Evolutionary conservation across 1,140 invertebrate genomes (phyloP).

Genomic region (Papilio machaon): DNA sequence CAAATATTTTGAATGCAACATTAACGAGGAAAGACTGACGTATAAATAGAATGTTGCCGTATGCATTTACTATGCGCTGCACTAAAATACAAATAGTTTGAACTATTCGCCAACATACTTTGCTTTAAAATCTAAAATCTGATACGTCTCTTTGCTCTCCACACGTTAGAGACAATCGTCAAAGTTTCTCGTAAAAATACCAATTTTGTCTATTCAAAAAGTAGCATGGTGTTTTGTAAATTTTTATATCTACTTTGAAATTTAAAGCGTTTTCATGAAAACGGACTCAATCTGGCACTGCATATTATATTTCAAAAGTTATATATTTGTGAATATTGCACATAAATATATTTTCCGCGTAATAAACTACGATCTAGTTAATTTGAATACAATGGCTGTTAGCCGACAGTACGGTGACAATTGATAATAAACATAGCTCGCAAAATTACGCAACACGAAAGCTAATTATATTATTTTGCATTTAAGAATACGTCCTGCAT

Average conservation of each 20-base stretch:
- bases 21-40: neutral
- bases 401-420: constrained; percentile 29
- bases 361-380: constrained; percentile 33
- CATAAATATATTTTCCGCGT: constrained; percentile 20
- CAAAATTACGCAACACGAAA: constrained; percentile 18
- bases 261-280: too few relatives aligned
- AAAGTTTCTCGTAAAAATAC: too few relatives aligned
- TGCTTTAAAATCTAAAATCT: constrained; percentile 7
- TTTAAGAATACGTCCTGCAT: constrained; percentile 14
- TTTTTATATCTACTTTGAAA: too few relatives aligned
- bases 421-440: constrained; percentile 31
- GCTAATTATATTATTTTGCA: constrained; percentile 18
- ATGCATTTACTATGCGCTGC: constrained; percentile 33
- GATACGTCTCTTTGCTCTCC: neutral
- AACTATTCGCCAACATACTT: constrained; percentile 31
- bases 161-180: neutral
- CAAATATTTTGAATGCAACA: constrained; percentile 2
- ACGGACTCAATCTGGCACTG: too few relatives aligned
- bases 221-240: too few relatives aligned
- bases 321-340: constrained; percentile 23
- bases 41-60: constrained; percentile 28
- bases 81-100: constrained; percentile 29
- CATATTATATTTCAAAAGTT: neutral
- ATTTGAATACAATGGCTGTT: constrained; percentile 37
- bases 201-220: too few relatives aligned